phyloP scores from a whole-genome alignment of 2,113 vertebrate genomes.

The Thymallus thymallus region DNA sequence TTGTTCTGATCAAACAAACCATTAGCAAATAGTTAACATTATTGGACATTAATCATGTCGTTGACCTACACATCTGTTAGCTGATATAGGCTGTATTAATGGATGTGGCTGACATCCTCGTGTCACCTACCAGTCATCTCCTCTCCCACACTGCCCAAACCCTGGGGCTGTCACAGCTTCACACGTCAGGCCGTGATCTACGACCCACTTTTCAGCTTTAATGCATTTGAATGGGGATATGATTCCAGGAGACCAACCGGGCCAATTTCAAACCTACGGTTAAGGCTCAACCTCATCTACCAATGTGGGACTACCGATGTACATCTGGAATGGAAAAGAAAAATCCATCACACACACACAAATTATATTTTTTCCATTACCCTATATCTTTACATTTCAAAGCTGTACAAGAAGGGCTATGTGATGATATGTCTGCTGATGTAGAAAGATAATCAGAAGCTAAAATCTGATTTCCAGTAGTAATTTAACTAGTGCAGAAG shows the following conservation, averaged over 20 bases:
- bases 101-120: too few relatives aligned
- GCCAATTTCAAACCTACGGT: conserved; percentile 24
- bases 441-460: conserved; percentile 64
- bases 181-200: conserved; percentile 64
- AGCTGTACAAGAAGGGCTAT: conserved; percentile 57
- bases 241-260: not conserved
- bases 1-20: conserved; percentile 41
- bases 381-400: conserved; percentile 61
- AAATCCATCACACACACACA: conserved; percentile 59
- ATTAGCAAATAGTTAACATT: conserved; percentile 6
- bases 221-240: conserved; percentile 75
- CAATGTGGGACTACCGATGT: conserved; percentile 32
- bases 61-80: conserved; percentile 38
- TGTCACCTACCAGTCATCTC: too few relatives aligned
- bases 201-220: conserved; percentile 62
- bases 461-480: conserved; percentile 60
- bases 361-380: not conserved
- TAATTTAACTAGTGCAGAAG: conserved; percentile 62
- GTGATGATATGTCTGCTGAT: conserved; percentile 62
- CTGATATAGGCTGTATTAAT: too few relatives aligned
- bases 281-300: conserved; percentile 19
- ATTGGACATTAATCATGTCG: conserved; percentile 37
- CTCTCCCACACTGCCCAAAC: conserved; percentile 4
- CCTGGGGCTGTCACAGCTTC: conserved; percentile 40
- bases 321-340: conserved; percentile 67